Percentiles rank a stretch among this genome's conserved stretches.
These are phyloP conservation scores for Anas flavirostris DNA, from an alignment of 2,797 vertebrate genomes.

Conservation along the genomic window DNA sequence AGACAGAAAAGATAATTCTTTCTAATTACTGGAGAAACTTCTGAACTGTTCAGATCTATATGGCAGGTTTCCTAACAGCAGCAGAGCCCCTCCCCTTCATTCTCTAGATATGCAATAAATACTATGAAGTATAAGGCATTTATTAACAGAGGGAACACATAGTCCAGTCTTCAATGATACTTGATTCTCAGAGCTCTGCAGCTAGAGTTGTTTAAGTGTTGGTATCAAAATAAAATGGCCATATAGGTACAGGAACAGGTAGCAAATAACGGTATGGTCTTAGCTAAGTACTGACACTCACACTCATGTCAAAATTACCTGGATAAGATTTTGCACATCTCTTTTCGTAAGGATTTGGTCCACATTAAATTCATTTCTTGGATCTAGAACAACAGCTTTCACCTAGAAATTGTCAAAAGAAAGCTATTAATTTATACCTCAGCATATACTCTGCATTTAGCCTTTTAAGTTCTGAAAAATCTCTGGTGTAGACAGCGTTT, in stretches of 20 bases:
- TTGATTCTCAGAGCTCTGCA: no score
- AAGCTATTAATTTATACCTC: neutral
- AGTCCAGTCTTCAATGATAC: neutral
- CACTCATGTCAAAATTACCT: conserved; percentile 77
- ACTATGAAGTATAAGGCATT: neutral
- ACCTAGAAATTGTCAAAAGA: conserved; percentile 80
- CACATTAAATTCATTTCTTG: conserved; percentile 84
- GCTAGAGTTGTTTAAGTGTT: neutral
- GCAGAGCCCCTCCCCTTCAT: neutral
- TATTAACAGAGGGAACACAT: neutral
- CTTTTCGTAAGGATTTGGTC: conserved; percentile 81
- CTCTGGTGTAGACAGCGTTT: neutral
- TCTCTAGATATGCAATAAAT: neutral
- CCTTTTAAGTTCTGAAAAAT: neutral
- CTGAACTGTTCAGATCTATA: neutral
- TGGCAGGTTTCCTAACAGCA: neutral
- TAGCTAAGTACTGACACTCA: neutral
- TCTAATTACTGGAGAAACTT: neutral
- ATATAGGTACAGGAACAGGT: neutral
- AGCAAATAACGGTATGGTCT: neutral
- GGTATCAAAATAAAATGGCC: neutral
- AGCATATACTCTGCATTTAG: neutral
- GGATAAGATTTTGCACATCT: conserved; percentile 84
- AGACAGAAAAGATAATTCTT: conserved; percentile 4
- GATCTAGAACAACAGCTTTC: conserved; percentile 89